Base-by-base conservation (phyloP, 2,888 invertebrate genomes). In the Ichneumoninae sp. region DNA sequence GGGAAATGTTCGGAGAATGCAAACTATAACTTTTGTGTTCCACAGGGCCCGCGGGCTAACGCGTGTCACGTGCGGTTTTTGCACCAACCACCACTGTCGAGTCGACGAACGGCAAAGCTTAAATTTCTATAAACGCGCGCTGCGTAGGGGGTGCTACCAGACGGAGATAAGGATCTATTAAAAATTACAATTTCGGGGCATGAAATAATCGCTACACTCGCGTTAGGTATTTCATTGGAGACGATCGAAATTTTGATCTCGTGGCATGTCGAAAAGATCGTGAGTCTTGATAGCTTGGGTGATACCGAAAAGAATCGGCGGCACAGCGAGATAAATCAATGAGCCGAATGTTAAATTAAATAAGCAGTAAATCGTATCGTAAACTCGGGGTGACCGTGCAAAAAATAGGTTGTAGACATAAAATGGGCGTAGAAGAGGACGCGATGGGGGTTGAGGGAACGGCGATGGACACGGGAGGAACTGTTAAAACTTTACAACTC, bases 351-450 rank as follows among this genome's bases (percentile, higher is more conserved):
- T 85, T 33, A 83, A 86, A 88, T 90, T 88, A 90, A 91, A 89
- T 89, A 88, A 89, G 91, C 88, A 89, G 87, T 90, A 89, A 90
- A 90, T 89, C 85, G 88, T 89, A 88, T 89, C 90, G 88, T 90
- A 90, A 90, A 90, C 83, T 75, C 50, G 83, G 75, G 40, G 74
- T 50, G 76, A 54, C 76, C 70, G 83, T 69, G 84, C 76, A 82
- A 83, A 86, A 87, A 86, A 83, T 89, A 84, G 86, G 88, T 87
- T 89, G 87, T 86, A 87, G 85, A 81, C 83, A 87, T 87, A 87
- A 87, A 86, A 88, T 79, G 47, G 57, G 72, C 65, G 82, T 54
- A 70, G 84, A 30, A 74, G 79, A 62, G 52, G 78, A 69, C 78
- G 81, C 70, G 22, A 68, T 77, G 75, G 62, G 40, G 4, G 47